These are phyloP conservation scores for Drosophila mulleri DNA, from an alignment of 2,888 invertebrate genomes.

Conservation along the genomic window DNA sequence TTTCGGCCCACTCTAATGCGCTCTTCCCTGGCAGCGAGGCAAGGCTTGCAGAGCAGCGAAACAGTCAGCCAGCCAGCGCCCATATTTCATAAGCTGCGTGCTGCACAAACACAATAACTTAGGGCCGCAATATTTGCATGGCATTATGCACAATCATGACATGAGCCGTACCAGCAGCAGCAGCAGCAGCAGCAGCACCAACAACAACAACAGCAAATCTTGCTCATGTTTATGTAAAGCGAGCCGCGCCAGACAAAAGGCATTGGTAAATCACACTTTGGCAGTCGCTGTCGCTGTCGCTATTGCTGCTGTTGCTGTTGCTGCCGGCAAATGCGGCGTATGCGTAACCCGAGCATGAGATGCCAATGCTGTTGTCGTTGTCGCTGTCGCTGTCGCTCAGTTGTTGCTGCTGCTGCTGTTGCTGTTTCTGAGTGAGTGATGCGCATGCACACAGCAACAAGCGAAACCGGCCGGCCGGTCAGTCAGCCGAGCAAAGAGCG, in stretches of 20 bases:
- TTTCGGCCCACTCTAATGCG: slow-evolving; percentile 26
- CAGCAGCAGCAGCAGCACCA: slow-evolving; percentile 17
- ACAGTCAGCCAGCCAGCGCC: slow-evolving; percentile 52
- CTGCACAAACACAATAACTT: slow-evolving; percentile 79
- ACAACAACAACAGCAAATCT: slow-evolving; percentile 34
- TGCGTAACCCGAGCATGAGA: slow-evolving; percentile 78
- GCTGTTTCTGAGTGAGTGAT: slow-evolving; percentile 65
- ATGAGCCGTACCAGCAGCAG: slow-evolving; percentile 54
- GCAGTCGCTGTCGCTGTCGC: slow-evolving; percentile 58
- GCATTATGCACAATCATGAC: slow-evolving; percentile 82
- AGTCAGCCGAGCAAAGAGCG: slow-evolving; percentile 32
- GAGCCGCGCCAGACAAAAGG: slow-evolving; percentile 65
- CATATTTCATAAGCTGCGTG: slow-evolving; percentile 80
- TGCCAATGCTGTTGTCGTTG: slow-evolving; percentile 54
- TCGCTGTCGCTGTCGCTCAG: slow-evolving; percentile 40
- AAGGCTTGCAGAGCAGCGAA: slow-evolving; percentile 1
- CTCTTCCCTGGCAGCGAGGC: slow-evolving; percentile 3
- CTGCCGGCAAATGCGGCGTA: slow-evolving; percentile 54
- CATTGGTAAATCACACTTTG: slow-evolving; percentile 78
- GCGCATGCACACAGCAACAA: slow-evolving; percentile 70
- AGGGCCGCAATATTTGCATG: slow-evolving; percentile 78
- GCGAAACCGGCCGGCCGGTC: slow-evolving; percentile 59
- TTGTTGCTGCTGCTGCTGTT: slow-evolving; percentile 15
- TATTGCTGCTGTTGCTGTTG: slow-evolving; percentile 23
- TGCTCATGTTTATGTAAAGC: slow-evolving; percentile 68